These are phyloP conservation scores for Fissipunctia ypsillon DNA, from an alignment of 2,888 invertebrate species.

Conservation along the genomic window DNA sequence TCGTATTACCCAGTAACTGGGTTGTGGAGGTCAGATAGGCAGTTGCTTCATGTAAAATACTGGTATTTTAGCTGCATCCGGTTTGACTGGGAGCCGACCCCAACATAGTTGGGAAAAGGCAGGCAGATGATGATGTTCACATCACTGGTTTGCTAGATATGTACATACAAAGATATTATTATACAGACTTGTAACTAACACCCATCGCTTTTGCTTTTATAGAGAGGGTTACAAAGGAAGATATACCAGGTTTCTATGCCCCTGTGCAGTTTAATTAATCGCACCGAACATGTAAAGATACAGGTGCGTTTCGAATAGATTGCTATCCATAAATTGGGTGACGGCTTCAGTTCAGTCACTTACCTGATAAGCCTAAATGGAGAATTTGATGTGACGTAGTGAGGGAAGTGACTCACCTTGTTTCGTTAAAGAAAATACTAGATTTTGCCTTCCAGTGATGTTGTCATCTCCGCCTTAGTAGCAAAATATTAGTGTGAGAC, in stretches of 20 bases:
- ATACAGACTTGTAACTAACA: neutral
- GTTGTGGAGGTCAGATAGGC: no score
- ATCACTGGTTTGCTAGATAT: neutral
- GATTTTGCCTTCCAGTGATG: neutral
- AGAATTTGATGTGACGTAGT: no score
- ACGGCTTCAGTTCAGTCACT: neutral
- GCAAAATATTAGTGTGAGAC: neutral
- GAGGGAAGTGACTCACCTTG: neutral
- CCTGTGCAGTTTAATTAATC: conserved; percentile 14
- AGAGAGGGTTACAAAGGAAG: neutral
- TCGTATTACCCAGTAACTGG: no score
- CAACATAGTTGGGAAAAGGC: no score
- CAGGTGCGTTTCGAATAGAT: conserved; percentile 5
- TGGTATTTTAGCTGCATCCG: no score
- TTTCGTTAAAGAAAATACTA: neutral
- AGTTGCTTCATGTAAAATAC: no score
- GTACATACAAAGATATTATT: neutral
- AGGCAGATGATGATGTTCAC: no score
- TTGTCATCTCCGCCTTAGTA: neutral
- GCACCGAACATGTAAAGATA: neutral
- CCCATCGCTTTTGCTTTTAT: neutral
- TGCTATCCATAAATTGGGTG: conserved; percentile 12
- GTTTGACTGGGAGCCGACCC: no score
- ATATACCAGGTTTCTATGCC: neutral
- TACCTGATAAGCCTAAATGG: no score